These are phyloP conservation scores for Eurystomus gularis DNA, from an alignment of 2,113 vertebrate species.

Conservation along the genomic window DNA sequence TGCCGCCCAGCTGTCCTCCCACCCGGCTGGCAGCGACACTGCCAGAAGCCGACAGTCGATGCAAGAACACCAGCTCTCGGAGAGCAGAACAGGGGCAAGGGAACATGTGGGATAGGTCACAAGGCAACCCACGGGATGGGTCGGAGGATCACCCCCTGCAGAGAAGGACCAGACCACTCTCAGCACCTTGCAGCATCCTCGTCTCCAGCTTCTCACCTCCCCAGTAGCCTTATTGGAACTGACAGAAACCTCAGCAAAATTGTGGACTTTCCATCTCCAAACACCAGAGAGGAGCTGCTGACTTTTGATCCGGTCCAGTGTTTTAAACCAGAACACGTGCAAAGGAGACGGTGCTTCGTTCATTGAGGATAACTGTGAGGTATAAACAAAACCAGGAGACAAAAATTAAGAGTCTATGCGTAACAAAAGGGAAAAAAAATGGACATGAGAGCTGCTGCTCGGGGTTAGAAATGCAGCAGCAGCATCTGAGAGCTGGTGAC, in stretches of 20 bases:
- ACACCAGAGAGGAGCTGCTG: neutral
- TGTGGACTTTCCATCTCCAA: neutral
- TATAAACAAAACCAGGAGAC: neutral
- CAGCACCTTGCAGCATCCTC: neutral
- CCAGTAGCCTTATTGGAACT: neutral
- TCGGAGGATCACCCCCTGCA: neutral
- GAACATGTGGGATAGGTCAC: too few relatives aligned
- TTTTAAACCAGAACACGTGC: neutral
- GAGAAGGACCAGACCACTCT: neutral
- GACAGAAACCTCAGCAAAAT: neutral
- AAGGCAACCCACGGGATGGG: neutral
- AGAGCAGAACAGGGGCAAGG: neutral
- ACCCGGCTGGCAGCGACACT: fast-evolving
- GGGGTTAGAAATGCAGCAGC: neutral
- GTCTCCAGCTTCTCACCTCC: neutral
- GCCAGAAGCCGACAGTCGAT: neutral
- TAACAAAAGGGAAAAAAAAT: fast-evolving
- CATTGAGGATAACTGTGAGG: neutral
- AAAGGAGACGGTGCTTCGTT: neutral
- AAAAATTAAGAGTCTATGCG: neutral
- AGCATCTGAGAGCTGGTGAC: neutral
- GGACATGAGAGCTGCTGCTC: neutral
- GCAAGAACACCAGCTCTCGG: neutral
- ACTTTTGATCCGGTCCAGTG: too few relatives aligned
- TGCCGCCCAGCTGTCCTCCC: too few relatives aligned